phyloP scores from a whole-genome alignment of 2,888 invertebrate species.

The Epistrophella euchroma region DNA sequence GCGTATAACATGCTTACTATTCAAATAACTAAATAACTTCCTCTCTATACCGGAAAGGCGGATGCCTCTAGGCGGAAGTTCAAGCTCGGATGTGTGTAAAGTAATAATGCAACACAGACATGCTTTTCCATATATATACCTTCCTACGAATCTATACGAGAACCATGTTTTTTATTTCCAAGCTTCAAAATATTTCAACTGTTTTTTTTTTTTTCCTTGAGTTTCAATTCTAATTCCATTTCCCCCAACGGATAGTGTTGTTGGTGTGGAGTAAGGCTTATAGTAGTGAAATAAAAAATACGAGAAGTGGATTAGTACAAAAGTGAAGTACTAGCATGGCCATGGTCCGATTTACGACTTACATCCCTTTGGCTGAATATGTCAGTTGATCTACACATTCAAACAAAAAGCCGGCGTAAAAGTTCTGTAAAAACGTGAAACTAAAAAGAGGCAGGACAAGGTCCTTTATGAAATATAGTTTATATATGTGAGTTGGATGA shows the following conservation, averaged over 20 bases:
- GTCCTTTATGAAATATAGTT: constrained; percentile 19
- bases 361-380: constrained; percentile 52
- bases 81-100: constrained; percentile 64
- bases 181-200: constrained; percentile 32
- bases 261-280: constrained; percentile 26
- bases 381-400: constrained; percentile 36
- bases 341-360: constrained; percentile 59
- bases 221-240: constrained; percentile 49
- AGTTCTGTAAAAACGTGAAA: constrained; percentile 4
- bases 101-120: constrained; percentile 62
- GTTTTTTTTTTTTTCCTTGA: constrained; percentile 7
- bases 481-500: not conserved
- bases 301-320: constrained; percentile 62
- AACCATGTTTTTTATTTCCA: constrained; percentile 16
- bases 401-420: constrained; percentile 21
- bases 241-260: constrained; percentile 26
- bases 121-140: not conserved
- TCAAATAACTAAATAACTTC: constrained; percentile 73
- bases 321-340: constrained; percentile 52
- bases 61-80: constrained; percentile 69
- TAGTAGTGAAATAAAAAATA: constrained; percentile 21
- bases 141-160: not conserved
- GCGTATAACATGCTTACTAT: constrained; percentile 74
- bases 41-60: constrained; percentile 55
- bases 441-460: constrained; percentile 19